Conservation (phyloP, 2,113 vertebrate genomes). For the Chloebia gouldiae region DNA sequence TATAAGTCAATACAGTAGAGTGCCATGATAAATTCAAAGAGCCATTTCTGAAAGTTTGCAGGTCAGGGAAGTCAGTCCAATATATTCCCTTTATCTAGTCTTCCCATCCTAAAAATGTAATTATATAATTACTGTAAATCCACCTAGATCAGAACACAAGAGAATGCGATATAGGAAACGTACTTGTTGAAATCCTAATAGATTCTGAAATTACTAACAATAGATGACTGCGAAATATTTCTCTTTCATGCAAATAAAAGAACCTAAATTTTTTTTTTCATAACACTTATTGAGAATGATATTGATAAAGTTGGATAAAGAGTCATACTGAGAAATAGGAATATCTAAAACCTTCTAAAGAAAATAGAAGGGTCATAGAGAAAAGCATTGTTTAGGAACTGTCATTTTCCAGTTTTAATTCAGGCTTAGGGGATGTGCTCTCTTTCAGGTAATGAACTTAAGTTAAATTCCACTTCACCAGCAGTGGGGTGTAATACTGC, state of each 20-base stretch:
- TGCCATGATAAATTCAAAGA: not conserved
- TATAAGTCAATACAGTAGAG: not conserved
- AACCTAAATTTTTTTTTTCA: fast-evolving
- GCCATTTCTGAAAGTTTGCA: not conserved
- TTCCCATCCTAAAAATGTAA: not conserved
- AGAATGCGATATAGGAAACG: not conserved
- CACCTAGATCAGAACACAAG: not conserved
- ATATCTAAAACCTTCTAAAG: not conserved
- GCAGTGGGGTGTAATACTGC: not conserved
- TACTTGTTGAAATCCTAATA: not conserved
- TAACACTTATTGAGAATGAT: not conserved
- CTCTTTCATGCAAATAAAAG: not conserved
- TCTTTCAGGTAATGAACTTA: not conserved
- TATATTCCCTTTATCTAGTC: not conserved
- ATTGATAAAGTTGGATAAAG: not conserved
- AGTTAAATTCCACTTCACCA: not conserved
- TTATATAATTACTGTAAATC: not conserved
- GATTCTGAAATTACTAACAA: not conserved
- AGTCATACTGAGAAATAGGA: not conserved
- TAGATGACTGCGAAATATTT: not conserved
- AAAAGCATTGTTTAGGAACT: not conserved
- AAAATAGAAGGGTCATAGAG: not conserved
- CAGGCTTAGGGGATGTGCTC: not conserved
- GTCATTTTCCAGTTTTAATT: not conserved
- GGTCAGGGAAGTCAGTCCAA: not conserved